These are phyloP conservation scores for Drosophila arizonae DNA, from an alignment of 1,140 invertebrate genomes.

Conservation along the genomic window DNA sequence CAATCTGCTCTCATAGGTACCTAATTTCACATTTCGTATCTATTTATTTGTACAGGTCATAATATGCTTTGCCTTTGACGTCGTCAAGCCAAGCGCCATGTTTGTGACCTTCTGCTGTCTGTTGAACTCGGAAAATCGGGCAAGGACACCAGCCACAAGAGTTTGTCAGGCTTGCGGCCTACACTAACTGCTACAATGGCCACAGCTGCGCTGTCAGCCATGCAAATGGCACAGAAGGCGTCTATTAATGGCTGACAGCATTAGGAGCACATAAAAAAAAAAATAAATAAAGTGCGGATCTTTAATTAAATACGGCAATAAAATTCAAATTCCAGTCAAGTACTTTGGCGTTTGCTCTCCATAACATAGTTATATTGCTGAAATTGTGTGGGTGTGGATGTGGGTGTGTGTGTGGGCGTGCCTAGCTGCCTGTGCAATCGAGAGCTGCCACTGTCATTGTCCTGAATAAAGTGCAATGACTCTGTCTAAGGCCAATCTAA, in stretches of 20 bases:
- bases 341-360: background rate
- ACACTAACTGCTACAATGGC: background rate
- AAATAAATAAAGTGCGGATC: constrained; percentile 9
- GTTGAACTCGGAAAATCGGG: constrained; percentile 72
- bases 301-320: constrained; percentile 53
- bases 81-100: constrained; percentile 8
- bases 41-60: background rate
- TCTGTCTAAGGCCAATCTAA: constrained; percentile 49
- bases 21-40: background rate
- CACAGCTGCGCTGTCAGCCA: constrained; percentile 7
- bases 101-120: constrained; percentile 59
- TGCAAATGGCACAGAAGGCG: constrained; percentile 45
- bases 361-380: background rate
- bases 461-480: constrained; percentile 65
- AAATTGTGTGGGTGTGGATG: background rate
- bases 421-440: constrained; percentile 19
- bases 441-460: constrained; percentile 48
- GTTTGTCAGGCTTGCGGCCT: constrained; percentile 2
- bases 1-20: background rate
- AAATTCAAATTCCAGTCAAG: constrained; percentile 43
- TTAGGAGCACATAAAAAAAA: constrained; percentile 36
- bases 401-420: background rate
- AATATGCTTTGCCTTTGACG: background rate
- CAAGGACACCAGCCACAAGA: constrained; percentile 57
- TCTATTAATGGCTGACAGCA: constrained; percentile 31